Evolutionary conservation across 2,888 invertebrate species (phyloP).

Genomic region (Brachyptera putata): DNA sequence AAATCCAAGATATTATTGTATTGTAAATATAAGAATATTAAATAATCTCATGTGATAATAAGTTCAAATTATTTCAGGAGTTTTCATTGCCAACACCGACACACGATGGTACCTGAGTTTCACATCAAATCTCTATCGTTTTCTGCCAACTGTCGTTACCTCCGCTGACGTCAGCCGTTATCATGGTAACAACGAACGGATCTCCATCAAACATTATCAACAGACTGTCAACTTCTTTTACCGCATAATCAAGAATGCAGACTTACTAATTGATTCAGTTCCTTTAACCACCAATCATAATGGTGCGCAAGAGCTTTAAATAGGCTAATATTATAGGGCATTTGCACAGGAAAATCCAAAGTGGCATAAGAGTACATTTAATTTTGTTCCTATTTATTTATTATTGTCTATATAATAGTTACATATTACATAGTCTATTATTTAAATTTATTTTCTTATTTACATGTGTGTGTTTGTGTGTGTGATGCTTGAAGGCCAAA

Average conservation of each 20-base stretch:
- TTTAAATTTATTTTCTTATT: too few species aligned
- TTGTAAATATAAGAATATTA: too few species aligned
- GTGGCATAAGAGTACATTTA: too few species aligned
- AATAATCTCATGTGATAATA: too few species aligned
- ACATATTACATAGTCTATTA: too few species aligned
- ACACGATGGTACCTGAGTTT: conserved; percentile 46
- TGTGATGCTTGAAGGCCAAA: too few species aligned
- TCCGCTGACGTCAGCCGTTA: conserved; percentile 42
- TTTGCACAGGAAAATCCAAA: too few species aligned
- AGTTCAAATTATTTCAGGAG: conserved; percentile 34
- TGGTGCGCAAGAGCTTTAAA: conserved; percentile 3
- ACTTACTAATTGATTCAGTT: not conserved
- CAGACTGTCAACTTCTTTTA: conserved; percentile 48
- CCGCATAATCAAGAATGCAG: conserved; percentile 44
- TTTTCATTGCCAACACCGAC: conserved; percentile 47
- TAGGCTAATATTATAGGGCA: not conserved
- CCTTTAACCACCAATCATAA: not conserved
- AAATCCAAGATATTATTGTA: too few species aligned
- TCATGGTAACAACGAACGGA: conserved; percentile 50
- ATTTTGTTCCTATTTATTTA: too few species aligned
- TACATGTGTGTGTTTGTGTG: too few species aligned
- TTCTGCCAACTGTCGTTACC: conserved; percentile 41
- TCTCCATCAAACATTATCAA: conserved; percentile 45
- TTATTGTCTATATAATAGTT: too few species aligned
- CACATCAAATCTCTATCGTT: conserved; percentile 46